Conservation (phyloP, 35 echinoderm and acorn worm species). For the Anneissia japonica region DNA sequence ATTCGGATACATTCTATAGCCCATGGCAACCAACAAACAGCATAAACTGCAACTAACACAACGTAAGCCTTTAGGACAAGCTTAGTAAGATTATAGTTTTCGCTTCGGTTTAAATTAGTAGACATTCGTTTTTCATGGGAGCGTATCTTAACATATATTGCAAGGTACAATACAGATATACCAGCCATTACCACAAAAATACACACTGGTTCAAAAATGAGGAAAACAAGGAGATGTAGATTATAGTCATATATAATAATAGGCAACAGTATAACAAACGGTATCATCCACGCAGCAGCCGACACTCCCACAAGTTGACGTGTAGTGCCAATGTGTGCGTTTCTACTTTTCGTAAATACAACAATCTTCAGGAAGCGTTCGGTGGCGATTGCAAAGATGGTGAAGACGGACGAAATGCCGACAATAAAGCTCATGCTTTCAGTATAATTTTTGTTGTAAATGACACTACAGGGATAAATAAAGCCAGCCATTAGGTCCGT, state of each 20-base stretch:
- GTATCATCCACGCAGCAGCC: not conserved
- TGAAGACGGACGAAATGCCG: not conserved
- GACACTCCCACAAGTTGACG: not conserved
- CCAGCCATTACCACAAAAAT: not conserved
- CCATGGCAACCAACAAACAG: not conserved
- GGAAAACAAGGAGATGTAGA: not conserved
- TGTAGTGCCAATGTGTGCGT: not conserved
- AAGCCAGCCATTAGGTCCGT: not conserved
- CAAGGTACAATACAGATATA: not conserved
- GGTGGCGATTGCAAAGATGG: not conserved
- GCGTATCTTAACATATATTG: not conserved
- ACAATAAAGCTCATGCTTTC: not conserved
- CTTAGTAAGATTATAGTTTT: not conserved
- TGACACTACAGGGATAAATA: not conserved
- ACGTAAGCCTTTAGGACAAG: not conserved
- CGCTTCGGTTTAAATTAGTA: not conserved
- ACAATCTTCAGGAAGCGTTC: not conserved
- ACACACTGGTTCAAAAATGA: not conserved
- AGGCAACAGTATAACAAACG: not conserved
- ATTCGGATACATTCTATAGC: not conserved
- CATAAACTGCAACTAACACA: not conserved
- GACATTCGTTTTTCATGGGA: not conserved
- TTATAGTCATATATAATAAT: not conserved
- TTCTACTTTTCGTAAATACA: not conserved
- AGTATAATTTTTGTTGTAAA: not conserved